phyloP scores from a whole-genome alignment of 2,113 vertebrate species.

The Atractosteus spatula region DNA sequence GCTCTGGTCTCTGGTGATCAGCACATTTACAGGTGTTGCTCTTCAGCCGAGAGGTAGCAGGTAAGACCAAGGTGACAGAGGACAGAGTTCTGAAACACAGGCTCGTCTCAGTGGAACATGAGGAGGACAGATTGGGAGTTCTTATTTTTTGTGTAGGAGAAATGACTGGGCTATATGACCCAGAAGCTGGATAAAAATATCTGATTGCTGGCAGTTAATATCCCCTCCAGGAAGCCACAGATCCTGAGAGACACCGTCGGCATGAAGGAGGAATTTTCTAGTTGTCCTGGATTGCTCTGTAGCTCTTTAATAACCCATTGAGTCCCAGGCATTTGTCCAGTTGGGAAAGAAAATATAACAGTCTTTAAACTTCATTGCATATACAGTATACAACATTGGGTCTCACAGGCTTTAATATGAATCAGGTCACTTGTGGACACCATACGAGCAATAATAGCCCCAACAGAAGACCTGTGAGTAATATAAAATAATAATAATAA shows the following conservation, averaged over 20 bases:
- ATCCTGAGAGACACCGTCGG: not conserved
- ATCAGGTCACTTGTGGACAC: conserved; percentile 41
- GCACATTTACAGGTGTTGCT: too few species aligned
- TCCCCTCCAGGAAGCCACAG: not conserved
- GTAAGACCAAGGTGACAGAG: too few species aligned
- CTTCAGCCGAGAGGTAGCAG: too few species aligned
- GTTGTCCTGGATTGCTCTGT: not conserved
- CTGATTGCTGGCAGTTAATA: conserved; percentile 9
- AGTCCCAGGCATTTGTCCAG: not conserved
- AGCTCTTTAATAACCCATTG: too few species aligned
- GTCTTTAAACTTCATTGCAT: not conserved
- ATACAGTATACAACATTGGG: too few species aligned
- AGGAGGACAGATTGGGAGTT: too few species aligned
- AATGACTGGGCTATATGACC: not conserved
- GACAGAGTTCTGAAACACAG: too few species aligned
- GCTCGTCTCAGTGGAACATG: too few species aligned
- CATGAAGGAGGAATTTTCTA: not conserved
- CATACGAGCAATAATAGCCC: not conserved
- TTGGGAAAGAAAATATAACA: not conserved
- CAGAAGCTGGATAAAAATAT: conserved; percentile 35
- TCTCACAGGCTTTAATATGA: not conserved
- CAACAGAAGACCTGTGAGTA: too few species aligned
- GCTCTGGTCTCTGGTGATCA: too few species aligned
- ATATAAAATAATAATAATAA: too few species aligned
- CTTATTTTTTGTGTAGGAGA: too few species aligned